phyloP scores from a whole-genome alignment of 2,113 vertebrate species.

The Andinoacara biseriatus region DNA sequence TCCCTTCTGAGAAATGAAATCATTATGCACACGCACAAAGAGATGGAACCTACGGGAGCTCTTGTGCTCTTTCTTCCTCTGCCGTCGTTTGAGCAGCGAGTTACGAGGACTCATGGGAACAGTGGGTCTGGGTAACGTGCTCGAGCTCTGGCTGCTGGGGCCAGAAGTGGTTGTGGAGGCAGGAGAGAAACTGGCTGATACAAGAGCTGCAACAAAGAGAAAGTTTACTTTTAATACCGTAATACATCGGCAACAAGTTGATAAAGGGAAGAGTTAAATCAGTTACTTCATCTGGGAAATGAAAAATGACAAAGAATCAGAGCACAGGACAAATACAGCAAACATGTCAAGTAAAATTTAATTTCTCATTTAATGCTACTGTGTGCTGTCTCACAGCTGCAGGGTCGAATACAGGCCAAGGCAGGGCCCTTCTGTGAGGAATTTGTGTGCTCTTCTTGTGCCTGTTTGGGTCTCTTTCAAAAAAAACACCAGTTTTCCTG shows the following conservation, averaged over 20 bases:
- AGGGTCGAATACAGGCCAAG: neutral
- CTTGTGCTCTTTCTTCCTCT: constrained; percentile 92
- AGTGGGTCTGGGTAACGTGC: constrained; percentile 86
- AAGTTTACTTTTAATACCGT: neutral
- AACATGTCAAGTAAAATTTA: neutral
- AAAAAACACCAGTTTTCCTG: neutral
- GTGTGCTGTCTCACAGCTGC: neutral
- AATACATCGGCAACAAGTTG: neutral
- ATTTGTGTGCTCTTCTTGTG: neutral
- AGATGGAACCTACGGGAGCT: constrained; percentile 85
- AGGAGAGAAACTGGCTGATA: constrained; percentile 92
- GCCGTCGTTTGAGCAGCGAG: constrained; percentile 89
- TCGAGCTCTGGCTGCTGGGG: constrained; percentile 88
- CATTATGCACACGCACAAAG: neutral
- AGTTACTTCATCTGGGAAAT: neutral
- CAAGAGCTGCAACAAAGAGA: constrained; percentile 80
- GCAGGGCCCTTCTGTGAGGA: neutral
- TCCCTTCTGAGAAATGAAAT: neutral
- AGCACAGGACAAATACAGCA: neutral
- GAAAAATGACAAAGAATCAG: neutral
- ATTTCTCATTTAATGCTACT: neutral
- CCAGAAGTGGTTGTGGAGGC: constrained; percentile 86
- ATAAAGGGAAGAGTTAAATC: neutral
- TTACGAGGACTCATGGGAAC: constrained; percentile 94
- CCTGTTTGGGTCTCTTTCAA: neutral